Evolutionary conservation across 2,113 vertebrate species (phyloP), one percentile per base, ranked within the genome.

Genomic region (Platichthys stellatus): DNA sequence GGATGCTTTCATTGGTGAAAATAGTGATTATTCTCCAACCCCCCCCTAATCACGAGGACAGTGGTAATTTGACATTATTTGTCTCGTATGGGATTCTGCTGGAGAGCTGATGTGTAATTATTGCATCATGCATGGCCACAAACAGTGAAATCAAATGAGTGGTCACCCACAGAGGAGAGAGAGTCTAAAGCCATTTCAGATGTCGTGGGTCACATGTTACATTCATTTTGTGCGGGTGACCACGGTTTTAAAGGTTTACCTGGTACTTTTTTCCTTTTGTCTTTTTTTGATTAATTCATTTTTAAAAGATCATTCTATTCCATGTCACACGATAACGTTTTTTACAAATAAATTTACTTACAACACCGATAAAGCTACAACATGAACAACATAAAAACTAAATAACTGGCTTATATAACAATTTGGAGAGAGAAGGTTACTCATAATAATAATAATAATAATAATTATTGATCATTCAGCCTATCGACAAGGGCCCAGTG

Each of bases 201-300:
- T 82, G 81, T 82, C 60, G 78, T 78, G 88, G 79, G 84, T 92
- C 86, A 91, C 82, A 2, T 77, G 65, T 88, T 92, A 94, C 92
- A 94, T 93, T 93, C 91, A 89, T 92, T 88, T 92, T 92, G 88
- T 90, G 89, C 90, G 81, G 77, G 90, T 90, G 89, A 89, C 91
- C 88, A 60, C 57, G 78, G 58, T 75, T 73, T 90, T 91, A 93
- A 93, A 93, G 83, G 86, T 93, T 85, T 84, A 83, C 72, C 80
- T 88, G 70, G 65, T 84, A 84, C 74, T 65, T 71, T 80, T 83
- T 91, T 82, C 56, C 78, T 31, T 90, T 83, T 61, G 76, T 61
- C 78, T 28, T 61, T 80, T 78, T 81, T 89, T 83, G 72, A 72
- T 88, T 78, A 76, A 83, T 82, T 83, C 24, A 54, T 80, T 64